Conservation (phyloP, 2,888 invertebrate species). For the Lepidocyrtinus sp. region DNA sequence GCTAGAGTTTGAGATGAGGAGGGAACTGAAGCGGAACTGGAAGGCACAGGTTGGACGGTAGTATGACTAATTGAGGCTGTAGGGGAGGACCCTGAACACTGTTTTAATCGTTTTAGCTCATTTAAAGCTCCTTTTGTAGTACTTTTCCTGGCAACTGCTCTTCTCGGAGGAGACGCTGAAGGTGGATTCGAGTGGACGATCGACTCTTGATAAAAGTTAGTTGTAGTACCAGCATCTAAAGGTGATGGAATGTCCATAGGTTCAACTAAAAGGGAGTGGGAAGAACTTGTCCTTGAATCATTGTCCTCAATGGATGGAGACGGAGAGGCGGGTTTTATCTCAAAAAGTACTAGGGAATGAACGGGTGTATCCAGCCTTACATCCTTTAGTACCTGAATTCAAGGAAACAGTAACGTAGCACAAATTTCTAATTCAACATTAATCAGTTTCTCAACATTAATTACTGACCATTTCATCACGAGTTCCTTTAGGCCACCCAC, state of each 20-base stretch:
- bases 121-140: conserved; percentile 9
- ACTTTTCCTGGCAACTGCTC: conserved; percentile 17
- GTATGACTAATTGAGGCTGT: neutral
- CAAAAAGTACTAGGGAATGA: conserved; percentile 36
- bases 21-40: neutral
- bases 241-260: no score
- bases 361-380: conserved; percentile 23
- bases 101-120: neutral
- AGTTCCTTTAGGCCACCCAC: conserved; percentile 30
- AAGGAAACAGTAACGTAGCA: neutral
- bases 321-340: neutral
- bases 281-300: no score
- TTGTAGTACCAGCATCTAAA: no score
- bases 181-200: no score
- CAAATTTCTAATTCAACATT: neutral
- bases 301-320: neutral
- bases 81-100: no score
- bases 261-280: no score
- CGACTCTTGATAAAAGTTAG: no score
- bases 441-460: neutral
- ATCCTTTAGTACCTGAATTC: conserved; percentile 21
- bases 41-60: neutral
- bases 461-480: neutral
- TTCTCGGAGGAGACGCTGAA: neutral
- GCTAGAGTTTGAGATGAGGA: neutral